These are phyloP conservation scores for Gymnothorax javanicus DNA, from an alignment of 2,797 vertebrate genomes.

Conservation along the genomic window DNA sequence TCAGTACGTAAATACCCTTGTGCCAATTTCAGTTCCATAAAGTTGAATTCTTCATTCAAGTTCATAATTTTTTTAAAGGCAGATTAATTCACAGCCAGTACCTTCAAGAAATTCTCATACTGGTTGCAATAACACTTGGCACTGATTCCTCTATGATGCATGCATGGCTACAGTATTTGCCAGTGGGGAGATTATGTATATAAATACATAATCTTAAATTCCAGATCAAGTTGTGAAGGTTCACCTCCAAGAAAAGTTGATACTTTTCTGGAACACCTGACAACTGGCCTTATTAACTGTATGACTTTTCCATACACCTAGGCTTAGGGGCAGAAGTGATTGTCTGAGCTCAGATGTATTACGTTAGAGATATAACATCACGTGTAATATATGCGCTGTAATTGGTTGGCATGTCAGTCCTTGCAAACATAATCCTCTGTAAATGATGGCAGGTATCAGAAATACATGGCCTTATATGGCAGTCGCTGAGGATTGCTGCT, in stretches of 20 bases:
- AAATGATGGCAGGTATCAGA: constrained; percentile 47
- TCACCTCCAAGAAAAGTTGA: constrained; percentile 50
- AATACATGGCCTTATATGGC: constrained; percentile 33
- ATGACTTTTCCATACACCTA: constrained; percentile 9
- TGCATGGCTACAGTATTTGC: constrained; percentile 40
- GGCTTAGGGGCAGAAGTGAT: constrained; percentile 50
- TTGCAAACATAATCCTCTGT: constrained; percentile 46
- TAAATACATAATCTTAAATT: constrained; percentile 43
- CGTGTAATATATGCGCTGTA: constrained; percentile 51
- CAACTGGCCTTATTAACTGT: constrained; percentile 6
- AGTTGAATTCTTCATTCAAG: not conserved
- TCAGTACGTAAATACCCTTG: not conserved
- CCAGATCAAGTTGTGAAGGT: constrained; percentile 37
- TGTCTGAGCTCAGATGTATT: constrained; percentile 51
- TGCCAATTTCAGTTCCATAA: not conserved
- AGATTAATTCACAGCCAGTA: constrained; percentile 54
- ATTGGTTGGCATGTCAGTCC: constrained; percentile 53
- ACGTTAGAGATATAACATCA: constrained; percentile 51
- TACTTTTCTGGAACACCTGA: not conserved
- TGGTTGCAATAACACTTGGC: constrained; percentile 59
- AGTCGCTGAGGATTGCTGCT: not conserved
- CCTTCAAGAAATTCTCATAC: constrained; percentile 51
- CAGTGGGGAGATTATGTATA: constrained; percentile 43
- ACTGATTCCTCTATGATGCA: constrained; percentile 44
- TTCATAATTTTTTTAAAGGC: constrained; percentile 41